These are phyloP conservation scores for Diarsia mendica DNA, from an alignment of 2,888 invertebrate species.

Conservation along the genomic window DNA sequence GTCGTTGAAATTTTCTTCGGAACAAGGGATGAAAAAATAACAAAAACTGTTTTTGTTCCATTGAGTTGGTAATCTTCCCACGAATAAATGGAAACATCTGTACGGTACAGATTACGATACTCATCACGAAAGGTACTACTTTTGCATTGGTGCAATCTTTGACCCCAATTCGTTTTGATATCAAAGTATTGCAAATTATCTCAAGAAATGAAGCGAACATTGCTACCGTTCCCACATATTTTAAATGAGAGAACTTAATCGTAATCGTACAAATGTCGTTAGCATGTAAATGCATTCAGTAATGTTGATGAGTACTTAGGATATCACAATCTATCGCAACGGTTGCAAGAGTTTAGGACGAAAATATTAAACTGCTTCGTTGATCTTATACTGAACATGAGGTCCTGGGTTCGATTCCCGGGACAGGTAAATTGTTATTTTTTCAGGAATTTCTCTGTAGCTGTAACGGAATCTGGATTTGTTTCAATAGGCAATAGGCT, in stretches of 20 bases:
- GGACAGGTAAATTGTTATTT: too few relatives aligned
- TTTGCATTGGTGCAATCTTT: conserved; percentile 40
- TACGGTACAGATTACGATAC: conserved; percentile 31
- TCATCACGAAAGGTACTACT: conserved; percentile 37
- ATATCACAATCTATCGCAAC: conserved; percentile 3
- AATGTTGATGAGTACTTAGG: background rate
- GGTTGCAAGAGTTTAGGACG: background rate
- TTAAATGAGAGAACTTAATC: conserved; percentile 35
- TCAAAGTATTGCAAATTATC: conserved; percentile 32
- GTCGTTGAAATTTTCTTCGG: conserved; percentile 5
- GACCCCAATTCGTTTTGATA: conserved; percentile 46
- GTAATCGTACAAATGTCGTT: conserved; percentile 44
- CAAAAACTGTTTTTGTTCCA: conserved; percentile 29
- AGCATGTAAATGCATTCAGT: conserved; percentile 35
- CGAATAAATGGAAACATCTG: conserved; percentile 30
- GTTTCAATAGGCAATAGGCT: too few relatives aligned
- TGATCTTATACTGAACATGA: too few relatives aligned
- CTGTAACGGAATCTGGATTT: too few relatives aligned
- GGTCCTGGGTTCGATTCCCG: too few relatives aligned
- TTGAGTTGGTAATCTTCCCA: conserved; percentile 43
- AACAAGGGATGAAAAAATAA: conserved; percentile 44
- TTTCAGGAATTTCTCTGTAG: too few relatives aligned
- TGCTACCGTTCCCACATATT: conserved; percentile 51
- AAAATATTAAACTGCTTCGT: background rate
- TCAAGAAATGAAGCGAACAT: conserved; percentile 40